These are phyloP conservation scores for Rynchops niger DNA, from an alignment of 2,113 vertebrate genomes.

Conservation along the genomic window DNA sequence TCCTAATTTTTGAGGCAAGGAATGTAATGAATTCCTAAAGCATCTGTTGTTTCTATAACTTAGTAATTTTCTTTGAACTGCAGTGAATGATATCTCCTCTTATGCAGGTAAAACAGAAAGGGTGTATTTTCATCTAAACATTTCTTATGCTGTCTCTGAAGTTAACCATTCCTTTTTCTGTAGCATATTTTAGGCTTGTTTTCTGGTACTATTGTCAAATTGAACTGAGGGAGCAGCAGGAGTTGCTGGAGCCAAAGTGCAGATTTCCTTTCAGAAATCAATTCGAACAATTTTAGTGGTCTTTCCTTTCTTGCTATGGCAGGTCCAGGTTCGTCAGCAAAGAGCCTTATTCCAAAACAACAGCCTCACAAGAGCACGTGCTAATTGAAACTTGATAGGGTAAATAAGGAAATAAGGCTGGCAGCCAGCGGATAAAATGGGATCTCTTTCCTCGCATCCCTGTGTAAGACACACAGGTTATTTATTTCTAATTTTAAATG, in stretches of 20 bases:
- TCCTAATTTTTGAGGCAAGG: not conserved
- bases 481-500: not conserved
- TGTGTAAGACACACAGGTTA: not conserved
- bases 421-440: not conserved
- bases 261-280: not conserved
- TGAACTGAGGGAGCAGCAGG: not conserved
- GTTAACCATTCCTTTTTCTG: not conserved
- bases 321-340: not conserved
- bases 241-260: not conserved
- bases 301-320: not conserved
- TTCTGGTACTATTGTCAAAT: not conserved
- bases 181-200: not conserved
- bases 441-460: not conserved
- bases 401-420: not conserved
- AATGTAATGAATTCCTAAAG: not conserved
- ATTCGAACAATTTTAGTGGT: not conserved
- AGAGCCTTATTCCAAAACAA: not conserved
- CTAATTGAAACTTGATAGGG: not conserved
- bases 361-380: not conserved
- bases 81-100: not conserved
- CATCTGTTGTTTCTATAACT: not conserved
- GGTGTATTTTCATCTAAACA: not conserved
- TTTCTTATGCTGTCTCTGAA: not conserved
- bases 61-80: not conserved
- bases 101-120: not conserved